phyloP scores from a whole-genome alignment of 2,888 invertebrate species.

The Andrena haemorrhoa region DNA sequence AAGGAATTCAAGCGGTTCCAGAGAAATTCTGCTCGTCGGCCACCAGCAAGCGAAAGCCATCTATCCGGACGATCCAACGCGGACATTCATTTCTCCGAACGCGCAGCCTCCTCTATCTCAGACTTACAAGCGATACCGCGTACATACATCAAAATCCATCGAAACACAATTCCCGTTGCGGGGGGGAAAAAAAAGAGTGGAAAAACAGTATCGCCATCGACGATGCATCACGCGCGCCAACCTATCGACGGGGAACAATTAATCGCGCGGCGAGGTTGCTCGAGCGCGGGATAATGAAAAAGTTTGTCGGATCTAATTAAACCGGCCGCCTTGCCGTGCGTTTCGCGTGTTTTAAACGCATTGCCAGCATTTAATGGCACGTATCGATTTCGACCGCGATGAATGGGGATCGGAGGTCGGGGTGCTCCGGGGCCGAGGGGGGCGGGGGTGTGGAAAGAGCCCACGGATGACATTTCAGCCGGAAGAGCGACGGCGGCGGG shows the following conservation, averaged over 20 bases:
- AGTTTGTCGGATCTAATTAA: slow-evolving; percentile 64
- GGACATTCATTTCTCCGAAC: too few species aligned
- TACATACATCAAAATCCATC: neutral
- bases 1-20: too few species aligned
- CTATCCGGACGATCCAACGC: too few species aligned
- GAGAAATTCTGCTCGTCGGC: too few species aligned
- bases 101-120: too few species aligned
- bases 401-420: slow-evolving; percentile 70
- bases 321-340: slow-evolving; percentile 31
- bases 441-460: slow-evolving; percentile 38
- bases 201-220: neutral
- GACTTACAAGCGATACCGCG: neutral
- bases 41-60: too few species aligned
- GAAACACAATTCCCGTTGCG: neutral
- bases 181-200: neutral
- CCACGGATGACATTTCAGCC: slow-evolving; percentile 85
- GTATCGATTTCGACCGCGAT: slow-evolving; percentile 75
- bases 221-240: neutral
- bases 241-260: slow-evolving; percentile 23
- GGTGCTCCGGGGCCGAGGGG: slow-evolving; percentile 35
- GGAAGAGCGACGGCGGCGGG: slow-evolving; percentile 38
- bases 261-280: slow-evolving; percentile 6
- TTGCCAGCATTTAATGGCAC: slow-evolving; percentile 69
- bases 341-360: slow-evolving; percentile 67
- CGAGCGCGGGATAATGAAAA: slow-evolving; percentile 40